Base-by-base conservation (phyloP, 2,888 invertebrate genomes). In the Pollenia amentaria region DNA sequence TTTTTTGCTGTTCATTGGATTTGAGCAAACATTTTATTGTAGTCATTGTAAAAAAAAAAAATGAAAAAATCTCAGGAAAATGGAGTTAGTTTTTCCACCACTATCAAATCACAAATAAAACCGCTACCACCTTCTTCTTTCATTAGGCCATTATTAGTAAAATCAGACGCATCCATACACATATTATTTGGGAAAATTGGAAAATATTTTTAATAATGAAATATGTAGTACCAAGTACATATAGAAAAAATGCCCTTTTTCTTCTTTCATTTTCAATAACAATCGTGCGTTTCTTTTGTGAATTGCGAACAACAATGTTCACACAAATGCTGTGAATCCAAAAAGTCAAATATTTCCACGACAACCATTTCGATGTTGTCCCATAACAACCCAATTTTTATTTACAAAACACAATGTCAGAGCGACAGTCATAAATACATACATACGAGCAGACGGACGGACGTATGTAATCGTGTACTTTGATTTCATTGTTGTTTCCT, bases 301-400 rank as follows among this genome's bases (percentile, higher is more conserved):
- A 72, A 44, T 84, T 78, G 70, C 55, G 57, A 70, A 77, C 57
- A 83, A 40, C 16, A 69, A 55, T 64, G 80, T 84, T 84, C 80
- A 87, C 87, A 81, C 84, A 84, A 84, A 77, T 75, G 84, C 87
- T 87, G 87, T 84, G 87, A 87, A 87, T 84, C 40, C 51, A 62
- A 77, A 84, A 81, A 84, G 77, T 87, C 80, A 73, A 81, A 80
- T 77, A 69, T 81, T 87, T 87, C 84, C 84, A 87, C 84, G 87
- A 81, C 73, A 84, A 79, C 67, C 60, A 67, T 62, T 65, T 79
- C 53, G 16, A 10, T 79, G 84, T 84, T 84, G 79, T 79, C 84
- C 84, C 84, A 84, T 84, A 60, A 60, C 78, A 78, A 53, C 38
- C 62, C 46, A 77, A 48, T 55, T 62, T n/a, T 55, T 64, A 64